Evolutionary conservation across 1,140 invertebrate species (phyloP), one percentile per base, ranked within the genome.

Genomic region (Trissolcus basalis): DNA sequence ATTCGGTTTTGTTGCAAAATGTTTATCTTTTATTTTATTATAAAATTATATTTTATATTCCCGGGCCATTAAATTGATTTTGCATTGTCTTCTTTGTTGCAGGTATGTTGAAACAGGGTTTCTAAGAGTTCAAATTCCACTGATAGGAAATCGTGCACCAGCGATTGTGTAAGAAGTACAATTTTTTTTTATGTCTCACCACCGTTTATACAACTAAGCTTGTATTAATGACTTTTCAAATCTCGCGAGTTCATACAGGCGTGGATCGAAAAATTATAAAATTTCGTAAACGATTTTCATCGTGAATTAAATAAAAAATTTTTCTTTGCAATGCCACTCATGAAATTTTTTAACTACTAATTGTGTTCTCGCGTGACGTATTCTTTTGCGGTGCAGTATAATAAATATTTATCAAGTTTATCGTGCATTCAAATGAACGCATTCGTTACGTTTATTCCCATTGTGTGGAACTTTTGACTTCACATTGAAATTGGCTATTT

Each of bases 331-430:
- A 54, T 43, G 51, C 19, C 36, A 48, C 16, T 27, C 9, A 10
- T 1, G 9, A 10, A 53, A 39, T 3, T 27, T 27, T 27, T 27
- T 47, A 59, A 47, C 14, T 45, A 63, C 35, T 63, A 54, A 64
- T 53, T 64, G 3, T 9, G 39, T 64, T 64, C 59, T 71, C 55
- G 60, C 60, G 69, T 65, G 69, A 48, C 60, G 33, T 65, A 65
- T 59, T 47, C 47, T 55, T 65, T 53, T 60, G 49, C 59, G 39
- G 54, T 32, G 41, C 15, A 16, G 53, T 7, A 7, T 53, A 72
- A 72, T 72, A 65, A 59, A 72, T 72, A 72, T 72, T 72, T 72
- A 72, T 64, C 27, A 65, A 53, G 44, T 64, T 65, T 59, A 72
- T 72, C 60, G 56, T 32, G 27, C 33, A 64, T 64, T 72, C 43